phyloP scores from a whole-genome alignment of 1,140 invertebrate species.

The Penaeus japonicus region DNA sequence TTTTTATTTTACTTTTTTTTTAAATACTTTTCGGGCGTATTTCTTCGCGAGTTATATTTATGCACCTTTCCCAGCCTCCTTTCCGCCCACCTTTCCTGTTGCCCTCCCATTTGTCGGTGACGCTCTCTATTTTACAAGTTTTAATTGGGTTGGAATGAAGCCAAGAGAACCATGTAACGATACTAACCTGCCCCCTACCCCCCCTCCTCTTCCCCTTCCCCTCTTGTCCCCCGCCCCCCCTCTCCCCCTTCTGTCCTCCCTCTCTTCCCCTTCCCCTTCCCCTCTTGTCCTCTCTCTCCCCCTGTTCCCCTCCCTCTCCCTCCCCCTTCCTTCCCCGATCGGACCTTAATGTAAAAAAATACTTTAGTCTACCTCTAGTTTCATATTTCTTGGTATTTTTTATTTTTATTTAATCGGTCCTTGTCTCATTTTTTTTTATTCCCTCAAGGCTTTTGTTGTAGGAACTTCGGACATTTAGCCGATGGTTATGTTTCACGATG shows the following conservation, averaged over 20 bases:
- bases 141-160: constrained; percentile 49
- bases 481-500: not conserved
- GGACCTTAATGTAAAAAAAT: constrained; percentile 19
- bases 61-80: constrained; percentile 15
- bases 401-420: too few species aligned
- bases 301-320: too few species aligned
- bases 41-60: constrained; percentile 17
- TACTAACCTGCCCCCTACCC: not conserved
- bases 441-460: not conserved
- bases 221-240: too few species aligned
- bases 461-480: not conserved
- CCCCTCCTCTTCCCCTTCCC: too few species aligned
- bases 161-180: constrained; percentile 28
- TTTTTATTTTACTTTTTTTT: too few species aligned
- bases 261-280: too few species aligned
- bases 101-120: constrained; percentile 51
- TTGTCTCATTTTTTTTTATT: too few species aligned
- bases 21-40: constrained; percentile 11
- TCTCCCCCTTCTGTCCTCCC: too few species aligned
- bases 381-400: not conserved
- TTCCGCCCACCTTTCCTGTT: constrained; percentile 53
- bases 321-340: too few species aligned
- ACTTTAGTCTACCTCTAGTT: constrained; percentile 14
- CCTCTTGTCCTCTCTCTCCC: too few species aligned
- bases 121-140: constrained; percentile 54